phyloP scores from a whole-genome alignment of 2,797 vertebrate species.

The Podargus strigoides region DNA sequence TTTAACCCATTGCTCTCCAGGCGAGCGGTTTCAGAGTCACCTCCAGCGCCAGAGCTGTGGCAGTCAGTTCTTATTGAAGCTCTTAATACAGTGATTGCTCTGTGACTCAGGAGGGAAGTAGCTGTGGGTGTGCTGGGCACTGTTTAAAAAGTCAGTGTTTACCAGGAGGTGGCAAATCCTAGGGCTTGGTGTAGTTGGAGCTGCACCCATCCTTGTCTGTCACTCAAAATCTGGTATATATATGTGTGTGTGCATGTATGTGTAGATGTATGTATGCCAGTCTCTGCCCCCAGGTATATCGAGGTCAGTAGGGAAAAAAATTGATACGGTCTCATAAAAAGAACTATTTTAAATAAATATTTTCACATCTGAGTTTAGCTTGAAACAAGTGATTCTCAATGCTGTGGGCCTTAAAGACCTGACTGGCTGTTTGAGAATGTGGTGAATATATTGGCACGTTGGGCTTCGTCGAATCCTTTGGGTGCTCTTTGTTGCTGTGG shows the following conservation, averaged over 20 bases:
- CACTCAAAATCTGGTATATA: background rate
- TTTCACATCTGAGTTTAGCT: background rate
- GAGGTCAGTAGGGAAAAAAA: background rate
- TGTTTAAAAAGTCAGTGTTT: background rate
- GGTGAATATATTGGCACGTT: background rate
- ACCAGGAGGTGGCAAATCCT: background rate
- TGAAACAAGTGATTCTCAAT: background rate
- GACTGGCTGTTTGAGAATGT: fast-evolving
- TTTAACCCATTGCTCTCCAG: background rate
- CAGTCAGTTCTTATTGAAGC: background rate
- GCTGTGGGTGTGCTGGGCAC: background rate
- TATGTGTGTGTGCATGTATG: fast-evolving
- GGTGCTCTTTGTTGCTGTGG: background rate
- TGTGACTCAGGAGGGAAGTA: background rate
- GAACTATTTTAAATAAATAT: background rate
- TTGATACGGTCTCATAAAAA: background rate
- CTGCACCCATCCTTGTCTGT: background rate
- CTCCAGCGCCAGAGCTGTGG: background rate
- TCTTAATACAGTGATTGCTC: background rate
- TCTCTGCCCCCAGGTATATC: background rate
- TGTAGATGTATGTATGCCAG: background rate
- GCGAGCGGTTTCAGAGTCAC: background rate
- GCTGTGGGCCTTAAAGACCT: background rate
- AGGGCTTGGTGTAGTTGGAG: background rate
- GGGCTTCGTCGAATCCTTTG: background rate